Evolutionary conservation across 2,888 invertebrate genomes (phyloP), one percentile per base, ranked within the genome.

Genomic region (Disparrhopalites patrizii): DNA sequence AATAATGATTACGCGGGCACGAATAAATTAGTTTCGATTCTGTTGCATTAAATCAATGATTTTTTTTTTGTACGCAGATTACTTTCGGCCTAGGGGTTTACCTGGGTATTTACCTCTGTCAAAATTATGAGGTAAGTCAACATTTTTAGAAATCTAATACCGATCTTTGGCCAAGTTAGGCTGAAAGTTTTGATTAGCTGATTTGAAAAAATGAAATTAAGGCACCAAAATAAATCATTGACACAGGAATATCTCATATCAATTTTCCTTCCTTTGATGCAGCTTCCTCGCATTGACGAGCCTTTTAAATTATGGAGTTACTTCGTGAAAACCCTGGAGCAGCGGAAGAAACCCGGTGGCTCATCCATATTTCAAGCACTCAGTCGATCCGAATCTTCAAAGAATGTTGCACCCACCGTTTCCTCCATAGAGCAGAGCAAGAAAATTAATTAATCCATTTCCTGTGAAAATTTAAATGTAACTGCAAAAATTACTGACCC

Each of bases 271-370:
- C 23, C 20, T 65, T 3, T 51, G 7, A 40, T 52, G n/a, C 40
- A 74, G 74, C 67, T 74, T 62, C 74, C 74, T 33, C 67, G 63
- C 50, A 70, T 74, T 28, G 71, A 68, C 27, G 73, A 73, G 47
- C 74, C 74, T 7, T 58, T 65, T 28, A 65, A 66, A 47, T 50
- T 74, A 20, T 74, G 74, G 74, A 70, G 67, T 5, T 68, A 68
- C 56, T 70, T 71, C 36, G 52, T 70, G 10, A 54, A 65, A 31
- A 72, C 69, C 63, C 23, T 71, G 50, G 74, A 73, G 27, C 61
- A 64, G 50, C 70, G 67, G 23, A 57, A 67, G 58, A 62, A 70
- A 67, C 62, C 54, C 1, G 62, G 62, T 1, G 54, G 36, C 3
- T 27, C 30, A 43, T 62, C 62, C n/a, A 54, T 62, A 7, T 54